phyloP scores from a whole-genome alignment of 2,113 vertebrate genomes.

The Tachuris rubrigastra region DNA sequence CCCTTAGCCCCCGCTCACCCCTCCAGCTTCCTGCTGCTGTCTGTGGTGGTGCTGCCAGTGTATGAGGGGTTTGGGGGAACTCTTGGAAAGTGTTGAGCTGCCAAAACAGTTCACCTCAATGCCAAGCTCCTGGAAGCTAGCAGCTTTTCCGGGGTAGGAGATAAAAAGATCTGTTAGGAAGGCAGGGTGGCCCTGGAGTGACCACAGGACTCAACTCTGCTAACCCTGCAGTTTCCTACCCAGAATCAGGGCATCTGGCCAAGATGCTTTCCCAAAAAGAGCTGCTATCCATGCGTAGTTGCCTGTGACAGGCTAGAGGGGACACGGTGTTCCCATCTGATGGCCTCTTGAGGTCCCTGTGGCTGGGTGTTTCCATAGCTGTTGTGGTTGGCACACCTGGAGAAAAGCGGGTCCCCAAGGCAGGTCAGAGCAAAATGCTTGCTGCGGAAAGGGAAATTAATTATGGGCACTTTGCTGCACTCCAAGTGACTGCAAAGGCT shows the following conservation, averaged over 20 bases:
- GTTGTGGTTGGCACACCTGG: constrained; percentile 53
- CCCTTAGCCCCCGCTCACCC: not conserved
- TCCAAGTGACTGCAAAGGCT: constrained; percentile 10
- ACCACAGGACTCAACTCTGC: rapidly evolving
- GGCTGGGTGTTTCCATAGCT: not conserved
- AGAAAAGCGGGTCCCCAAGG: constrained; percentile 37
- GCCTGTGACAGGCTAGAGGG: not conserved
- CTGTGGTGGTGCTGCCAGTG: not conserved
- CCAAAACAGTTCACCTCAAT: not conserved
- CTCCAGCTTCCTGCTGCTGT: not conserved
- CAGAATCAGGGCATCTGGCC: not conserved
- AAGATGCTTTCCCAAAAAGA: not conserved
- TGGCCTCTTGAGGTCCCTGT: not conserved
- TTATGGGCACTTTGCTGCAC: constrained; percentile 45
- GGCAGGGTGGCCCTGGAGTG: not conserved
- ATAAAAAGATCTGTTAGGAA: not conserved
- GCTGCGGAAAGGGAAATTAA: constrained; percentile 63
- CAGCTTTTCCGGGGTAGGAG: not conserved
- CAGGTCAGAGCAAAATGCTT: not conserved
- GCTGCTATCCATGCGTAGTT: rapidly evolving
- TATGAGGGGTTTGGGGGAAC: not conserved
- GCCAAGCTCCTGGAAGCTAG: not conserved
- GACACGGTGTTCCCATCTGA: constrained; percentile 5
- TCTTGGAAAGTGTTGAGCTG: not conserved
- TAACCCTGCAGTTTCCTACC: not conserved